A percentile compares a stretch with the other conserved stretches of the same genome.
Conservation (phyloP, 2,888 invertebrate species). For the Tachystola acroxantha region DNA sequence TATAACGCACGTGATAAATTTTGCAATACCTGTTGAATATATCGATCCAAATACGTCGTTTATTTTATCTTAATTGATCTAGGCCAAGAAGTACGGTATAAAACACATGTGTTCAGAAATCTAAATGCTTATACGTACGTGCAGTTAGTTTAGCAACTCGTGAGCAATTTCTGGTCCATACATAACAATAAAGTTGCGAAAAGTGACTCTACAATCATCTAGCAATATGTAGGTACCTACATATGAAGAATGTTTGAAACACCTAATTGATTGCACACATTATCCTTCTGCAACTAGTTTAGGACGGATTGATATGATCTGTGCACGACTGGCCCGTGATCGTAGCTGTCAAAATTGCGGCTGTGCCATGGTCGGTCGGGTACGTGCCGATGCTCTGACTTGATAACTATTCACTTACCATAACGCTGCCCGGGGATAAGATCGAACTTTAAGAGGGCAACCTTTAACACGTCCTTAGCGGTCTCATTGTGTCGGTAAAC, state of each 20-base stretch:
- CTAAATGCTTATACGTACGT: background rate
- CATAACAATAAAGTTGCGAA: constrained; percentile 2
- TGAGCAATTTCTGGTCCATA: background rate
- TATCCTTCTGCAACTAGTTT: constrained; percentile 6
- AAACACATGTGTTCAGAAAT: background rate
- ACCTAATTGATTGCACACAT: constrained; percentile 1
- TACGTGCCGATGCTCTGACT: constrained; percentile 22
- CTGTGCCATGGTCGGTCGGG: constrained; percentile 32
- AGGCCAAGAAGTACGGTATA: background rate
- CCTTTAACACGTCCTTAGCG: background rate
- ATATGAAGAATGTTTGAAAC: background rate
- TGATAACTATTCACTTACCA: constrained; percentile 20
- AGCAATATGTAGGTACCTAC: background rate
- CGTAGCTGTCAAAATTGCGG: constrained; percentile 39
- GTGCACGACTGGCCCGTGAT: constrained; percentile 30
- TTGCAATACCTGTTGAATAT: background rate
- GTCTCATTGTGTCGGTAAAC: background rate
- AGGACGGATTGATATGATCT: constrained; percentile 27
- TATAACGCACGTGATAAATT: background rate
- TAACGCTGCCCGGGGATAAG: constrained; percentile 13
- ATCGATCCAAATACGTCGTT: background rate
- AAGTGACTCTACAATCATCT: background rate
- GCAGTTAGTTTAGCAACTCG: background rate
- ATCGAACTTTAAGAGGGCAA: background rate
- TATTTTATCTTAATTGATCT: background rate